Percentiles rank a stretch among this genome's conserved stretches.
Conservation (phyloP, 2,797 vertebrate species). For the Leuciscus waleckii region DNA sequence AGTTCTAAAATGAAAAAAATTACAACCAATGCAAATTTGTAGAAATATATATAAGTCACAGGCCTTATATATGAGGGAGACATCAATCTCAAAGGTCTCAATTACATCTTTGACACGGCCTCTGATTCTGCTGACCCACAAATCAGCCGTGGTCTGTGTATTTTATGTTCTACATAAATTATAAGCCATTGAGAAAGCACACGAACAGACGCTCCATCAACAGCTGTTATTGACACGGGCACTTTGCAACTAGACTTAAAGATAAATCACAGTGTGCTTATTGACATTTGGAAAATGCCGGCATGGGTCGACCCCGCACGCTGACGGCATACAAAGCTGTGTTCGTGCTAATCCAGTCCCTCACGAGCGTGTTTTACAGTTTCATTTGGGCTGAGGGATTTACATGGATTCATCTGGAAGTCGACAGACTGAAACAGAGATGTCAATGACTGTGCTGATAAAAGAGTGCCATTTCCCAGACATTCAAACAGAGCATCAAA, state of each 20-base stretch:
- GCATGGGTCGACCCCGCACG: conserved; percentile 30
- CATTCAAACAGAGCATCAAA: conserved; percentile 24
- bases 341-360: conserved; percentile 19
- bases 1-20: conserved; percentile 49
- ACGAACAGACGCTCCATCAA: conserved; percentile 57
- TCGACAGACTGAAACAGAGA: conserved; percentile 47
- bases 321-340: conserved; percentile 6
- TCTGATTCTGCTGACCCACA: conserved; percentile 37
- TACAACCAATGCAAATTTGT: conserved; percentile 43
- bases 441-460: conserved; percentile 27
- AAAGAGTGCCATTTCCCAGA: conserved; percentile 35
- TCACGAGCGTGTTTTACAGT: not conserved
- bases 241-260: conserved; percentile 59
- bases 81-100: conserved; percentile 45
- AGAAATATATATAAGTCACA: not conserved
- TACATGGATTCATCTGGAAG: conserved; percentile 22
- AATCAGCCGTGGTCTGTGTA: conserved; percentile 57
- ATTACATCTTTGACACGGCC: conserved; percentile 58
- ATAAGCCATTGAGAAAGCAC: conserved; percentile 50
- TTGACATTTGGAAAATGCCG: conserved; percentile 64
- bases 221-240: conserved; percentile 61
- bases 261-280: conserved; percentile 63
- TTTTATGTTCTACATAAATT: conserved; percentile 62
- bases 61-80: not conserved
- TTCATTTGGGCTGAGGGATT: conserved; percentile 27